phyloP scores from a whole-genome alignment of 2,113 vertebrate species.

The Struthidea cinerea region DNA sequence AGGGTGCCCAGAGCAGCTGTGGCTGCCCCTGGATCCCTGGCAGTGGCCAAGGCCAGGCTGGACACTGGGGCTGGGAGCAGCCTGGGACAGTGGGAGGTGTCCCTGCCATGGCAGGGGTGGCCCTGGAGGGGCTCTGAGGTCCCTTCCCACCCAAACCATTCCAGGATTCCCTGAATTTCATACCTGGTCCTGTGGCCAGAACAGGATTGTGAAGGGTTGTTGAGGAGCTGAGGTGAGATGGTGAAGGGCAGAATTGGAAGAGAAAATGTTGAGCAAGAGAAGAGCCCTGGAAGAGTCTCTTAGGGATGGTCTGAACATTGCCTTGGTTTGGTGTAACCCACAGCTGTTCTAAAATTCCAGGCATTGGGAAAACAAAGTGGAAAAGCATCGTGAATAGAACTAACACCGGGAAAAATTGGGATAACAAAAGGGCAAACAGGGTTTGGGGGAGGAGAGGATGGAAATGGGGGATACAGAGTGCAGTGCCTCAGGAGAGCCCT shows the following conservation, averaged over 20 bases:
- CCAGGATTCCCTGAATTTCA: not conserved
- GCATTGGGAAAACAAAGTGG: not conserved
- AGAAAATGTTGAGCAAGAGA: not conserved
- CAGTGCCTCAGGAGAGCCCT: not conserved
- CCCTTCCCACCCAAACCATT: not conserved
- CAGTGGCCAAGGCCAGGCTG: not conserved
- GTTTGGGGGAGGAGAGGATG: not conserved
- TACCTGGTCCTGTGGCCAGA: not conserved
- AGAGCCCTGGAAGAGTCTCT: not conserved
- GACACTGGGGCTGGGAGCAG: not conserved
- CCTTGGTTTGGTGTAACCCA: not conserved
- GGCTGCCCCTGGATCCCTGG: not conserved
- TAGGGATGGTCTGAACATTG: not conserved
- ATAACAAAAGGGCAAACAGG: not conserved
- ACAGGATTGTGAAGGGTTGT: not conserved
- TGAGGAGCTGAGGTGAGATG: not conserved
- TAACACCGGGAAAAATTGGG: fast-evolving
- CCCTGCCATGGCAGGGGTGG: not conserved
- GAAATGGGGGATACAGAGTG: not conserved
- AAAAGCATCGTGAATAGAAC: not conserved
- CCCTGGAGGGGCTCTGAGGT: not conserved
- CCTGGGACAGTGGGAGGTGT: not conserved
- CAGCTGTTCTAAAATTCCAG: not conserved
- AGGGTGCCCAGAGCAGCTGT: not conserved
- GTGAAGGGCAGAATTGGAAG: not conserved